Evolutionary conservation across 2,113 vertebrate species (phyloP), one percentile per base, ranked within the genome.

Genomic region (Aplodontia rufa): DNA sequence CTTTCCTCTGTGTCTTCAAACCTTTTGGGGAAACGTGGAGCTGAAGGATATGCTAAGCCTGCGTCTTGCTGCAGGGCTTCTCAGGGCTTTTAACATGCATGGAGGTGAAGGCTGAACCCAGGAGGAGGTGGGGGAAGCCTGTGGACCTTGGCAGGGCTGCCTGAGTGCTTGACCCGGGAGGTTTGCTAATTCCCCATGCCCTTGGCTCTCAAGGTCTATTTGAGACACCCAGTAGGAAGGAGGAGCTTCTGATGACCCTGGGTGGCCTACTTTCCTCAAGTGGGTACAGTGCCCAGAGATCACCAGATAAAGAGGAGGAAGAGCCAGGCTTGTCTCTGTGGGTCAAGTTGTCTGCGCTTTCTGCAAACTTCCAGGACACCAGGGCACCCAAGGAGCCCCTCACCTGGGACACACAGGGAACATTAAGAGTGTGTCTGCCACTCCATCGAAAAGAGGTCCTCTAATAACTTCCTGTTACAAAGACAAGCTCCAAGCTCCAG

Each of bases 251-350:
- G 26, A 17, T 16, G 42, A 51, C 64, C 3, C 1, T 26, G 60
- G 72, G 42, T 49, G 83, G n/a, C 83, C 90, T 91, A 28, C 80
- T 88, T 87, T 62, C 95, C 80, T 66, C 51, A 32, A 55, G 35
- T 81, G 85, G 19, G 10, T 60, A 86, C 89, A 93, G 37, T 40
- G 17, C 28, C 11, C 14, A 79, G 84, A 62, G 42, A 95, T 80
- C 80, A 49, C 47, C 35, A 68, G 55, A 84, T 51, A 72, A 81
- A 96, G 75, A 80, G 5, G 35, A 75, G 30, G 62, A 78, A 37
- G 26, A 89, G 16, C 26, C 20, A 1, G 76, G 69, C 53, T 91
- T 47, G 24, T 89, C 81, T 79, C 66, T 30, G 19, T 51, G 49
- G 55, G 62, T 13, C 53, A 16, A 17, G 68, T 19, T 12, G 66